Conservation (phyloP, 2,113 vertebrate genomes). For the Sceloporus tristichus region DNA sequence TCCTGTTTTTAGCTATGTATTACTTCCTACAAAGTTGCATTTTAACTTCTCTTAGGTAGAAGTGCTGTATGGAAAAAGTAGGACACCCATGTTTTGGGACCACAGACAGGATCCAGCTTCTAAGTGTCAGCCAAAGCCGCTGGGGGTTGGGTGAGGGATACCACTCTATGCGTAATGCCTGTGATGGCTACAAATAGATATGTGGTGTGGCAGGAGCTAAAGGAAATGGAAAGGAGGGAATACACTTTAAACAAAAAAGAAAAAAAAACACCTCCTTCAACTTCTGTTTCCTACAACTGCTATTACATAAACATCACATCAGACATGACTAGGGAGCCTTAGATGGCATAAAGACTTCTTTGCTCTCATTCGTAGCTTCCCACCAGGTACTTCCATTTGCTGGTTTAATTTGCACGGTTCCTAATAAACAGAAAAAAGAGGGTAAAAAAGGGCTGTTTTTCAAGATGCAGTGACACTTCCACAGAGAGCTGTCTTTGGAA, state of each 20-base stretch:
- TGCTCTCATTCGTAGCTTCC: constrained; percentile 42
- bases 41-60: constrained; percentile 43
- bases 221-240: constrained; percentile 59
- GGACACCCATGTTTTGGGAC: constrained; percentile 26
- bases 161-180: constrained; percentile 61
- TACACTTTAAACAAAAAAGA: constrained; percentile 43
- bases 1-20: constrained; percentile 20
- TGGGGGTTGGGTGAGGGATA: constrained; percentile 65
- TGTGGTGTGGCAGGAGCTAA: constrained; percentile 60
- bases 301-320: constrained; percentile 52
- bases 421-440: constrained; percentile 18
- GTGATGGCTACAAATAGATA: constrained; percentile 64
- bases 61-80: constrained; percentile 45
- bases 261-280: constrained; percentile 12
- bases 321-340: constrained; percentile 46
- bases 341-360: constrained; percentile 40
- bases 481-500: neutral
- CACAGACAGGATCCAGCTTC: neutral
- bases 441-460: neutral
- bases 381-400: constrained; percentile 38
- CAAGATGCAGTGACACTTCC: constrained; percentile 27
- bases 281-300: constrained; percentile 62
- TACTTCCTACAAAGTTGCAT: constrained; percentile 28
- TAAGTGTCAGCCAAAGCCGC: constrained; percentile 49
- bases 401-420: neutral